A percentile compares a stretch with the other conserved stretches of the same genome.
phyloP scores from a whole-genome alignment of 2,113 vertebrate genomes.

The Anhinga rufa region DNA sequence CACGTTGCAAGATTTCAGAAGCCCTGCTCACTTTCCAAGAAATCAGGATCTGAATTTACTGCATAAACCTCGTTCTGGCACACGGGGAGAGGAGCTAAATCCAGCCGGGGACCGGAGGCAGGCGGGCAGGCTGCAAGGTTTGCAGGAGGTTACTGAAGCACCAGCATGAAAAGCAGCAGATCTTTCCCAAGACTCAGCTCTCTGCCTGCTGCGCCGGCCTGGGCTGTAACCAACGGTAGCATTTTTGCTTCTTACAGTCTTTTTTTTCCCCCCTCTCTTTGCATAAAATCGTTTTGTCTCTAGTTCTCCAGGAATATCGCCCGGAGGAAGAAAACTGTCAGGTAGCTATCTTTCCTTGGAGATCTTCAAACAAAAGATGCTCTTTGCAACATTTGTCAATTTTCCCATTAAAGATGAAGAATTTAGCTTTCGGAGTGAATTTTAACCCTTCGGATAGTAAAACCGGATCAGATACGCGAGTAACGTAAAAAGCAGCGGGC shows the following conservation, averaged over 20 bases:
- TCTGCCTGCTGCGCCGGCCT: not conserved
- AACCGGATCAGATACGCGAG: accelerated
- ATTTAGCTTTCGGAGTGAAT: not conserved
- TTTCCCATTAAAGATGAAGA: not conserved
- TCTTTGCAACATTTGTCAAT: not conserved
- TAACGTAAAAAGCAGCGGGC: accelerated
- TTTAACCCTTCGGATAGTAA: not conserved
- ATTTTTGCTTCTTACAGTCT: not conserved
- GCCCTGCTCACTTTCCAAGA: not conserved
- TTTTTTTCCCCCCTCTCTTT: not conserved
- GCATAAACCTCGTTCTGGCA: not conserved
- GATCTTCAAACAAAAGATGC: not conserved
- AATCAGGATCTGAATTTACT: not conserved
- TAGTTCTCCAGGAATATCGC: not conserved
- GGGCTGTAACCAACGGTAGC: not conserved
- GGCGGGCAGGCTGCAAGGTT: not conserved
- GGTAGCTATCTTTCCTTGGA: not conserved
- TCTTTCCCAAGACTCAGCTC: not conserved
- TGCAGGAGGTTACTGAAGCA: not conserved
- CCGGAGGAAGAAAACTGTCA: not conserved
- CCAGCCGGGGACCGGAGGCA: not conserved
- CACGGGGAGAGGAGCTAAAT: not conserved
- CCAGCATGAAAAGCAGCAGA: not conserved
- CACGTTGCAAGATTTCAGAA: accelerated
- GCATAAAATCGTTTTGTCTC: not conserved